Conservation (phyloP, 2,113 vertebrate genomes). For the Erythrocercus mccallii region DNA sequence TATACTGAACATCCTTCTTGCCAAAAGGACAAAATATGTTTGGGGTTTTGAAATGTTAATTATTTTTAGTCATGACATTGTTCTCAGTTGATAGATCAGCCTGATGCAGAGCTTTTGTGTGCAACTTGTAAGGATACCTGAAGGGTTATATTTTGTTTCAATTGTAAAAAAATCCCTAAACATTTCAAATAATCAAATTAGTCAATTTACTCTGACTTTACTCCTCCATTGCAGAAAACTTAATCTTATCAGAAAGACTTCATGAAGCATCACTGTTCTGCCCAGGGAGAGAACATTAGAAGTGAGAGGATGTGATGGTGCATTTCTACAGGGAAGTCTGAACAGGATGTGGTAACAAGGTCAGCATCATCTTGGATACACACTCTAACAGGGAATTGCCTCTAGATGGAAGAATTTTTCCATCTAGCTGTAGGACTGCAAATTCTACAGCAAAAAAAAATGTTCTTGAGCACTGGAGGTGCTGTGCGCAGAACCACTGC, state of each 20-base stretch:
- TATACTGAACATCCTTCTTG: neutral
- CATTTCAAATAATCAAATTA: neutral
- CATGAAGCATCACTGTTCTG: neutral
- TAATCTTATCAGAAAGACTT: neutral
- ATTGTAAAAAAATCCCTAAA: neutral
- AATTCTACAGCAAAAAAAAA: neutral
- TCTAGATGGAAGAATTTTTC: neutral
- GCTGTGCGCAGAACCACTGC: neutral
- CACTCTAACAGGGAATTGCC: neutral
- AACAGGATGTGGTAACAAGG: neutral
- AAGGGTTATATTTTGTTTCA: neutral
- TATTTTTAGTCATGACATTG: neutral
- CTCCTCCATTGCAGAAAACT: neutral
- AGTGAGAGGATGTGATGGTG: neutral
- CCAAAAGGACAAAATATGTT: neutral
- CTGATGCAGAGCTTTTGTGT: neutral
- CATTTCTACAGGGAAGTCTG: neutral
- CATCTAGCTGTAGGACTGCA: neutral
- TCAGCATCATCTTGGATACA: neutral
- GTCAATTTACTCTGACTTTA: neutral
- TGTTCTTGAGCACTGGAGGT: neutral
- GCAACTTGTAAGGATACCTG: neutral
- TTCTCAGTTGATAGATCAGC: neutral
- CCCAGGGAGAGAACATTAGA: neutral
- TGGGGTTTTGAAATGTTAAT: neutral